These are phyloP conservation scores for Drosophila tristis DNA, from an alignment of 1,140 invertebrate genomes.

Conservation along the genomic window DNA sequence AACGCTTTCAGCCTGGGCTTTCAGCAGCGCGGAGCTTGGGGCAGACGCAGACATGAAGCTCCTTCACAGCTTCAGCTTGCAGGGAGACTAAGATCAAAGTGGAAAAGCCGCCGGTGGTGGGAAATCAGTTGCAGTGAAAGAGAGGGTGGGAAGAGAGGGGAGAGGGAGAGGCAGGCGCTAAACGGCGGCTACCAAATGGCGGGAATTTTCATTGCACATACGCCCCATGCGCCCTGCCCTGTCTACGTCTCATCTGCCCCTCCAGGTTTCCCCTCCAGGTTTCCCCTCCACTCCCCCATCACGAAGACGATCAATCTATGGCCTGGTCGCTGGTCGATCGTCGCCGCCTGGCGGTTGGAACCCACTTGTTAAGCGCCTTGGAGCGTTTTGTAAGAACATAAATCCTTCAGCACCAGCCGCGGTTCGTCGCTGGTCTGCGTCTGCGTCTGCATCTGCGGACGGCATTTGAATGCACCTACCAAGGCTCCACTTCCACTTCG, in stretches of 20 bases:
- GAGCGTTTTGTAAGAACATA: constrained; percentile 81
- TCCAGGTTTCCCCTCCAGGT: constrained; percentile 31
- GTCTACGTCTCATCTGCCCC: background rate
- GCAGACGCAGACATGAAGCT: constrained; percentile 59
- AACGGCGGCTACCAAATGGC: constrained; percentile 68
- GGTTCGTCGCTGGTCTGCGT: constrained; percentile 15
- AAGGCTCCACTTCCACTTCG: constrained; percentile 1
- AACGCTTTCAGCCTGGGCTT: constrained; percentile 48
- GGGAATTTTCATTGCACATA: constrained; percentile 77
- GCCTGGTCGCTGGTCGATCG: constrained; percentile 16
- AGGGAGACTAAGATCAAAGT: constrained; percentile 64
- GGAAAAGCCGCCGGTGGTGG: constrained; percentile 55
- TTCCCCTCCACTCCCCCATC: constrained; percentile 27
- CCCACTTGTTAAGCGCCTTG: constrained; percentile 80
- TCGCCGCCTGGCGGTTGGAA: constrained; percentile 10
- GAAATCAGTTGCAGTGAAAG: constrained; percentile 53
- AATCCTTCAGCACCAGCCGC: constrained; percentile 76
- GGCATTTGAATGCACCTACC: constrained; percentile 68
- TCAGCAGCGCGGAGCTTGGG: constrained; percentile 9
- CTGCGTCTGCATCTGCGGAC: constrained; percentile 31
- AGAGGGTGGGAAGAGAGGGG: no score
- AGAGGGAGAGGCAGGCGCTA: constrained; percentile 56
- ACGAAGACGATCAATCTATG: constrained; percentile 72
- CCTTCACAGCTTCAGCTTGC: constrained; percentile 63
- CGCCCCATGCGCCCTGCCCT: constrained; percentile 53